These are phyloP conservation scores for Panthera leo DNA, from an alignment of 2,113 vertebrate species.

Conservation along the genomic window DNA sequence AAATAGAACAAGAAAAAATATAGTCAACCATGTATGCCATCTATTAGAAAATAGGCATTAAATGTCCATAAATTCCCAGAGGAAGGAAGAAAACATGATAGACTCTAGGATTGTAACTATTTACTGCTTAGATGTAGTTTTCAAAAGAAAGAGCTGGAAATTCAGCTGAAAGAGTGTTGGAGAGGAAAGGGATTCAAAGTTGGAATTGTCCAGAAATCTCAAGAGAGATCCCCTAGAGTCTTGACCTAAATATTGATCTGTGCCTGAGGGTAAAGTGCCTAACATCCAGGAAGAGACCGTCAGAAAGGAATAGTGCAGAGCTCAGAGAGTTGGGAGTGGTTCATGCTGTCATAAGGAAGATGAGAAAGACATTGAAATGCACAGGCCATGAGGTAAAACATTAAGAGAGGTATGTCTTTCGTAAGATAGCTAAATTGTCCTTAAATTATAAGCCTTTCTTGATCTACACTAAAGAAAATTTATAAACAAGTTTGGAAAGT, in stretches of 20 bases:
- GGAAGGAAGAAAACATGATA: neutral
- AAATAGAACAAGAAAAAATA: neutral
- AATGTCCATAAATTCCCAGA: neutral
- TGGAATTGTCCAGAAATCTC: neutral
- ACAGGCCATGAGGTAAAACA: neutral
- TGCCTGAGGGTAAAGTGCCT: neutral
- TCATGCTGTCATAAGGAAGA: neutral
- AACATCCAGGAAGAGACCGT: neutral
- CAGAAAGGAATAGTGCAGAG: neutral
- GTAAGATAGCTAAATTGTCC: neutral
- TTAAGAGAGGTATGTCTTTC: neutral
- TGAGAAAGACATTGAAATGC: neutral
- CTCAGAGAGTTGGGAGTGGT: neutral
- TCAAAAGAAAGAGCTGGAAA: neutral
- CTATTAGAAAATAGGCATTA: neutral
- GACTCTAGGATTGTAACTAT: neutral
- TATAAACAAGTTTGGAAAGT: neutral
- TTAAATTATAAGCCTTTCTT: neutral
- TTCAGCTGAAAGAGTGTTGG: neutral
- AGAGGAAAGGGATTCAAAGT: neutral
- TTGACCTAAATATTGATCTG: neutral
- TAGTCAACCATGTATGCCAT: neutral
- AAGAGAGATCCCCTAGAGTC: neutral
- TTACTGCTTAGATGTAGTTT: neutral
- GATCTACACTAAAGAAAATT: neutral